These are phyloP conservation scores for Borostomias antarcticus DNA, from an alignment of 2,797 vertebrate genomes.

Conservation along the genomic window DNA sequence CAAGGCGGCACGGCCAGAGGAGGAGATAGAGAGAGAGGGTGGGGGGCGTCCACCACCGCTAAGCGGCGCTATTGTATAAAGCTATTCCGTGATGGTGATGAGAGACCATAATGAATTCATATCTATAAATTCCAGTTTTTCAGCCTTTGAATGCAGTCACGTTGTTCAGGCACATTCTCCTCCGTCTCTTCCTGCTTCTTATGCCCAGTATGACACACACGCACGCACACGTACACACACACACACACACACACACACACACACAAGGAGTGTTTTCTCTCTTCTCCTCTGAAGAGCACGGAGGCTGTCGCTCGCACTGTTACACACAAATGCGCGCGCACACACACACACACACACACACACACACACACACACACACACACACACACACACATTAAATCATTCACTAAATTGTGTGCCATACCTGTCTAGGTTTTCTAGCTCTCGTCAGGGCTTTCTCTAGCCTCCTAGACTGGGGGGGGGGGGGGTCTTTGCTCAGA, in stretches of 20 bases:
- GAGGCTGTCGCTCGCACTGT: not conserved
- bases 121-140: slow-evolving; percentile 72
- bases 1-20: not conserved
- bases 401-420: too few species aligned
- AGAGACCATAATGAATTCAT: slow-evolving; percentile 71
- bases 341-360: not conserved
- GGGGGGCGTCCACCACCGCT: slow-evolving; percentile 34
- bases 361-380: not conserved
- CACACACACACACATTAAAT: slow-evolving; percentile 25
- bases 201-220: slow-evolving; percentile 67
- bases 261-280: too few species aligned
- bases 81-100: slow-evolving; percentile 36
- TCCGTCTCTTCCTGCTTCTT: slow-evolving; percentile 56
- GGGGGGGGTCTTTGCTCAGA: too few species aligned
- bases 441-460: too few species aligned
- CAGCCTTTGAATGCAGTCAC: slow-evolving; percentile 76
- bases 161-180: slow-evolving; percentile 78
- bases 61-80: slow-evolving; percentile 54
- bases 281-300: slow-evolving; percentile 39
- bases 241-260: too few species aligned
- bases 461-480: too few species aligned
- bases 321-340: slow-evolving; percentile 1
- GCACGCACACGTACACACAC: too few species aligned
- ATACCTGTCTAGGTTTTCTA: too few species aligned
- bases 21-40: too few species aligned